Base-by-base conservation (phyloP, 2,888 invertebrate species). In the Diadromus collaris region DNA sequence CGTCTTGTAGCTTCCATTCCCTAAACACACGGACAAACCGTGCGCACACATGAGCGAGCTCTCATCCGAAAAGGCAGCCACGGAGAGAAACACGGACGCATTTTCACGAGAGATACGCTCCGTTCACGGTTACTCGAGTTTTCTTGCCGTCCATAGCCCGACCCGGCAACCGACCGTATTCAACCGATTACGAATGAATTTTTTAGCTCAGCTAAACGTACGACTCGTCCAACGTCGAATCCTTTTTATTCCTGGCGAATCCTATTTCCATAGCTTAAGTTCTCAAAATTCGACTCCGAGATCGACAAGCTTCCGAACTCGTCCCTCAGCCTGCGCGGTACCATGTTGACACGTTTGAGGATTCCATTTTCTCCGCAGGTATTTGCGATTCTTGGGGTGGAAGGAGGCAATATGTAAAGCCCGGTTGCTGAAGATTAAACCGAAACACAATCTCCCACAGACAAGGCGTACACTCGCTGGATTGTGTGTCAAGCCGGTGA, bases 181-280 rank as follows among this genome's bases (percentile, higher is more conserved):
- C 34, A 44, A 64, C 41, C 48, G 48, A 58, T 72, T 60, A 10
- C 63, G 44, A 69, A 79, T 79, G 72, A 69, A 79, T 76, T 79
- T 63, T 76, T 63, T 34, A 69, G 29, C 64, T 44, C 6, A 46
- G 10, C 58, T 34, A 51, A 79, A 58, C 48, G 46, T 70, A 67
- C 70, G 34, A 38, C 48, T 24, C 21, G 13, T 56, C 13, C 10
- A 13, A 21, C 41, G 4, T 9, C 9, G 32, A 16, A 32, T 54
- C 16, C 41, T 44, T 46, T 19, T 10, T 46, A 16, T 13, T 41
- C 27, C 24, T 58, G 32, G 48, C 27, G 9, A 48, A 48, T 70
- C 48, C 2, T 24, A 3, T 21, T 58, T n/a, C n/a, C 34, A 5
- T 34, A 34, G 27, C 29, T 19, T 19, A 2, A 19, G 38, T 9